phyloP scores from a whole-genome alignment of 2,888 invertebrate species.

The Mythimna impura region DNA sequence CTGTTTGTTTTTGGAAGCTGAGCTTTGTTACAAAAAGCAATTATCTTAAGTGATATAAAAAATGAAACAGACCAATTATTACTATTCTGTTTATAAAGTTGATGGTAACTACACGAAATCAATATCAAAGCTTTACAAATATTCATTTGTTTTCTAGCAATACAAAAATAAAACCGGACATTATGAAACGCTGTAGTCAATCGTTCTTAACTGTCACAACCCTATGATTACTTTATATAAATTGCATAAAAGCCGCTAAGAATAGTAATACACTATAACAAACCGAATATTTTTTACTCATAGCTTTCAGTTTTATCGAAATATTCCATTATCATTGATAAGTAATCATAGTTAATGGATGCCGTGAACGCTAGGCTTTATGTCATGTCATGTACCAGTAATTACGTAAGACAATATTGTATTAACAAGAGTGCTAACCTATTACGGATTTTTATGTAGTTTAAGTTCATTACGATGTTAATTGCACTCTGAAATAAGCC shows the following conservation, averaged over 20 bases:
- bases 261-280: constrained; percentile 9
- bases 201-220: constrained; percentile 15
- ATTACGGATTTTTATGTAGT: constrained; percentile 44
- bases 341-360: constrained; percentile 80
- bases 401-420: constrained; percentile 62
- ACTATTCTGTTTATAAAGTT: neutral
- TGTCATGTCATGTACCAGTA: constrained; percentile 70
- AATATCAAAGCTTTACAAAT: constrained; percentile 25
- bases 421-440: constrained; percentile 46
- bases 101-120: neutral
- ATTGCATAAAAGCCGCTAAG: constrained; percentile 20
- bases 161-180: constrained; percentile 3
- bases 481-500: constrained; percentile 2
- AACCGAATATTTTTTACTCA: constrained; percentile 33
- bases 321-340: constrained; percentile 77
- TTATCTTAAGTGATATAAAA: neutral
- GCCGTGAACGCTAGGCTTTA: constrained; percentile 66
- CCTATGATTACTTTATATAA: constrained; percentile 35
- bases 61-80: neutral
- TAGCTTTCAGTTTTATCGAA: constrained; percentile 58
- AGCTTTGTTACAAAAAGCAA: neutral
- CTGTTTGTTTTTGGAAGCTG: neutral
- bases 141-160: neutral
- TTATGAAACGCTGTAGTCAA: neutral
- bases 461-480: constrained; percentile 32